Percentiles rank a stretch among this genome's conserved stretches.
phyloP scores from a whole-genome alignment of 2,888 invertebrate genomes.

The Scaptomyza cyrtandrae region DNA sequence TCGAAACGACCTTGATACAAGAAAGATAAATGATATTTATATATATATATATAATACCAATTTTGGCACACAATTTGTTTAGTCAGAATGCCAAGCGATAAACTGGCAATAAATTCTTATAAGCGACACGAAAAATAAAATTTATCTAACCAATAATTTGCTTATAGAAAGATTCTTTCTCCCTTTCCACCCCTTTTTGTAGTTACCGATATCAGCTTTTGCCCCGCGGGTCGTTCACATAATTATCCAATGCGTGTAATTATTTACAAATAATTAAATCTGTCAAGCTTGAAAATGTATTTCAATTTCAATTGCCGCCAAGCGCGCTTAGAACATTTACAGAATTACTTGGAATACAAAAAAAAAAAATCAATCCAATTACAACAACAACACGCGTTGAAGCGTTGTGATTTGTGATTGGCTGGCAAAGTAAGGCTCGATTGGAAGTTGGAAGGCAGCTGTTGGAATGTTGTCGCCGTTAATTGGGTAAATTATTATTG shows the following conservation, averaged over 20 bases:
- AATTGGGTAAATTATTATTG: slow-evolving; percentile 71
- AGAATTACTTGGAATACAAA: slow-evolving; percentile 22
- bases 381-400: slow-evolving; percentile 26
- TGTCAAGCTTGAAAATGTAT: slow-evolving; percentile 61
- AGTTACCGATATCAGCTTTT: neutral
- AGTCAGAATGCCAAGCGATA: slow-evolving; percentile 26
- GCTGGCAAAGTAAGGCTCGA: slow-evolving; percentile 26
- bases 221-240: slow-evolving; percentile 42
- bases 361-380: slow-evolving; percentile 27
- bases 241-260: slow-evolving; percentile 58
- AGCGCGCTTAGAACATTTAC: slow-evolving; percentile 22
- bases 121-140: neutral
- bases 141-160: slow-evolving; percentile 18
- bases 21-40: neutral
- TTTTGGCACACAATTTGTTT: slow-evolving; percentile 32
- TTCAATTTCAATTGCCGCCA: slow-evolving; percentile 50
- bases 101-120: slow-evolving; percentile 23
- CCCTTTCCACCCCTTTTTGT: neutral
- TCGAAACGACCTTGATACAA: slow-evolving; percentile 13
- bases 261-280: slow-evolving; percentile 73
- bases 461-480: slow-evolving; percentile 71
- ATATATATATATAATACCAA: neutral
- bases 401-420: slow-evolving; percentile 53
- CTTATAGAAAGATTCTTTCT: neutral
- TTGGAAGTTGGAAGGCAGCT: slow-evolving; percentile 38